Percentiles rank a stretch among this genome's conserved stretches.
Evolutionary conservation across 2,888 invertebrate genomes (phyloP).

Genomic region (Hypomecis atomaria): DNA sequence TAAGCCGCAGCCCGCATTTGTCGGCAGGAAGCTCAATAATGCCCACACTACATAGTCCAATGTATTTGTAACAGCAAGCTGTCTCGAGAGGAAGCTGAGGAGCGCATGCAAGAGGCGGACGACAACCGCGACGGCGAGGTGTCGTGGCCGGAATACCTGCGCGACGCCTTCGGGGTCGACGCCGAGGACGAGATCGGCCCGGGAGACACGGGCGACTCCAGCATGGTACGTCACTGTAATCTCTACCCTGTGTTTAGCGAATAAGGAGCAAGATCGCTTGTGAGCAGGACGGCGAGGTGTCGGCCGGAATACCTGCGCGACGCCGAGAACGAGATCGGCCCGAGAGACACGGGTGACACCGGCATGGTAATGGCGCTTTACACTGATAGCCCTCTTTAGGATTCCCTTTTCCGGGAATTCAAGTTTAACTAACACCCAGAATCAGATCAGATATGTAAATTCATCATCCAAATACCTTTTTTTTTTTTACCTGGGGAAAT

Average conservation of each 20-base stretch:
- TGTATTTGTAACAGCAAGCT: conserved; percentile 85
- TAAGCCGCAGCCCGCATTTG: no score
- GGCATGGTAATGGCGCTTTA: conserved; percentile 60
- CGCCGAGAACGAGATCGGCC: conserved; percentile 81
- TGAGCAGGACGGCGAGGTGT: conserved; percentile 92
- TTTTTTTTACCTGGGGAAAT: no score
- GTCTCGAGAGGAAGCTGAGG: conserved; percentile 93
- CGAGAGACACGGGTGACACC: conserved; percentile 80
- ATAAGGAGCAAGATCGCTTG: not conserved
- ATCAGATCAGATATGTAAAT: no score
- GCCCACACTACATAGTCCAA: no score
- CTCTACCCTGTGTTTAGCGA: conserved; percentile 2
- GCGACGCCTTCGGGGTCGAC: conserved; percentile 93
- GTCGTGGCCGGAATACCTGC: conserved; percentile 96
- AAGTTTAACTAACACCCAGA: no score
- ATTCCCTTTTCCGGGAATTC: no score
- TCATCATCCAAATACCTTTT: no score
- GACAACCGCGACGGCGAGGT: conserved; percentile 91
- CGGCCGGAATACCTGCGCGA: conserved; percentile 50
- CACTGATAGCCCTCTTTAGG: no score
- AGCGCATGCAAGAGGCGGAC: conserved; percentile 94
- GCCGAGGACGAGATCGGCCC: conserved; percentile 82
- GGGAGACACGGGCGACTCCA: conserved; percentile 80
- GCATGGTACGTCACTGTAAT: conserved; percentile 58
- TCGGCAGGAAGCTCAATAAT: no score